Percentiles rank a stretch among this genome's conserved stretches.
Evolutionary conservation across 2,797 vertebrate genomes (phyloP).

Genomic region (Melopsittacus undulatus): DNA sequence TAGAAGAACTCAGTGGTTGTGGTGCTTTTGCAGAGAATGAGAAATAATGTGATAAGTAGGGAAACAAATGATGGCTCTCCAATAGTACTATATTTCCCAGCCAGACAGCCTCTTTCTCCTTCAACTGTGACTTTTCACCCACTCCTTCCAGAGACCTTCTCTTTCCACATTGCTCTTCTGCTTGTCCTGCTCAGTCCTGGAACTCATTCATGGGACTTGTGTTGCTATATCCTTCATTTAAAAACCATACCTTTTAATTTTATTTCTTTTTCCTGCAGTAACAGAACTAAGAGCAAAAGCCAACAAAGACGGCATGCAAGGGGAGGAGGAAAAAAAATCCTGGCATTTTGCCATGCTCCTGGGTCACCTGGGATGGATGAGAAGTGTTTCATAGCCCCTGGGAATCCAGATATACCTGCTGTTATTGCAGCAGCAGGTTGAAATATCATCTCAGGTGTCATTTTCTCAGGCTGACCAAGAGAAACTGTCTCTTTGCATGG

Average conservation of each 20-base stretch:
- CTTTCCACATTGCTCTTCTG: background rate
- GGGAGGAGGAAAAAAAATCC: constrained; percentile 30
- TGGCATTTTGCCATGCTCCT: constrained; percentile 11
- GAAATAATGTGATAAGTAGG: background rate
- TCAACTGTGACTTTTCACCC: background rate
- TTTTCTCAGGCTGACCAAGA: background rate
- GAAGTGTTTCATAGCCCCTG: background rate
- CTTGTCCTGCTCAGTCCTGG: background rate
- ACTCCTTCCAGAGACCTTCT: background rate
- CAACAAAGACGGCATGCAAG: constrained; percentile 10
- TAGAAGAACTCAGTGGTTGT: background rate
- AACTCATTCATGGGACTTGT: accelerated
- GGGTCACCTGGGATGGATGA: constrained; percentile 5
- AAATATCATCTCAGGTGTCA: constrained; percentile 3
- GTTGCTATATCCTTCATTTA: constrained; percentile 15
- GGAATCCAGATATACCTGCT: constrained; percentile 12
- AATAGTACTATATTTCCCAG: background rate
- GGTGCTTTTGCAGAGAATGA: background rate
- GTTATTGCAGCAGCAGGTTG: constrained; percentile 18
- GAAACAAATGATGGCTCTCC: constrained; percentile 2
- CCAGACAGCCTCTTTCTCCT: background rate
- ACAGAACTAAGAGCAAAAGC: constrained; percentile 43
- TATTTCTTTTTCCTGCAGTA: background rate
- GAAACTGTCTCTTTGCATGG: constrained; percentile 12
- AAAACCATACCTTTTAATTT: background rate